Conservation (phyloP, 2,113 vertebrate species). For the Puntigrus tetrazona region DNA sequence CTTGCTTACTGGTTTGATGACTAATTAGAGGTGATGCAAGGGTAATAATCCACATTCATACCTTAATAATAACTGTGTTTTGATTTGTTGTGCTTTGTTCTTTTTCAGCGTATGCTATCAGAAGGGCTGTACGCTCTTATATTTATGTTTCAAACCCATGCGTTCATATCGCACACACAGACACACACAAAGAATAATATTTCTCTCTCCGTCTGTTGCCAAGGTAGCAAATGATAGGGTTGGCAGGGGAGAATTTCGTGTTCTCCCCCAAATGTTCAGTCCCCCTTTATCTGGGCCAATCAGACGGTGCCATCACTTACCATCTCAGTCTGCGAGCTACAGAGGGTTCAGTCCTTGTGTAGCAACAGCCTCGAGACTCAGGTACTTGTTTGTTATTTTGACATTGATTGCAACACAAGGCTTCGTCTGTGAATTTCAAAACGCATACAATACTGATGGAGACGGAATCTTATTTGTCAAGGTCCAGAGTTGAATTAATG, state of each 20-base stretch:
- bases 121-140: neutral
- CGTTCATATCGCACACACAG: conserved; percentile 30
- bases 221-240: conserved; percentile 77
- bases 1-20: neutral
- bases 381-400: conserved; percentile 31
- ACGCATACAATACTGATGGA: neutral
- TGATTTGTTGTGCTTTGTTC: neutral
- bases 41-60: neutral
- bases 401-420: conserved; percentile 16
- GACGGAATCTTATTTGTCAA: neutral
- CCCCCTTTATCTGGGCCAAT: conserved; percentile 70
- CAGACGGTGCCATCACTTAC: conserved; percentile 67
- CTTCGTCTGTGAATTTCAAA: neutral
- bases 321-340: conserved; percentile 66
- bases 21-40: neutral
- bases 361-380: neutral
- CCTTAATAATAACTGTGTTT: neutral
- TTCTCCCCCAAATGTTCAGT: conserved; percentile 68
- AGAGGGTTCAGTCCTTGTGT: neutral
- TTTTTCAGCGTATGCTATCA: neutral
- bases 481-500: neutral
- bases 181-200: conserved; percentile 57
- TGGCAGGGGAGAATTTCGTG: conserved; percentile 67
- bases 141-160: neutral
- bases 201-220: conserved; percentile 71